Percentiles rank a stretch among this genome's conserved stretches.
Evolutionary conservation across 2,113 vertebrate genomes (phyloP).

Genomic region (Lophochroa leadbeateri): DNA sequence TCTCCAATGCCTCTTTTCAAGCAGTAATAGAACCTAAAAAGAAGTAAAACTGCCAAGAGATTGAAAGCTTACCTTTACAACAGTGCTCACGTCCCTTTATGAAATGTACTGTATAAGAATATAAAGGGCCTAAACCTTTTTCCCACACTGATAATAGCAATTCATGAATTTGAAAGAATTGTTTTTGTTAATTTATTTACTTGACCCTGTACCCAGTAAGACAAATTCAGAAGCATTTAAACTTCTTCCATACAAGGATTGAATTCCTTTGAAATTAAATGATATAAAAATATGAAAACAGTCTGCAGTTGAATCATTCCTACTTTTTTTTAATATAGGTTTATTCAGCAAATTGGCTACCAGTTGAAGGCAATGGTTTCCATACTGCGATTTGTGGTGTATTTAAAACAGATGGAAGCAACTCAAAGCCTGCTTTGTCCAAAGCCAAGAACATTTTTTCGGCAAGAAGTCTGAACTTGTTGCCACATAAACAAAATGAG

Average conservation of each 20-base stretch:
- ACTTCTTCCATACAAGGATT: slow-evolving; percentile 53
- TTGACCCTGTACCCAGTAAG: neutral
- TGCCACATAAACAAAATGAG: slow-evolving; percentile 78
- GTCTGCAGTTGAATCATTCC: slow-evolving; percentile 37
- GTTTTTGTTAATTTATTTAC: neutral
- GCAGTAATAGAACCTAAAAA: neutral
- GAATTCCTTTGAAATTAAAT: slow-evolving; percentile 64
- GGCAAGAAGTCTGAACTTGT: slow-evolving; percentile 65
- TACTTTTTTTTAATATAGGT: slow-evolving; percentile 38
- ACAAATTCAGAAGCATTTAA: slow-evolving; percentile 30
- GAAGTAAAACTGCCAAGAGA: neutral
- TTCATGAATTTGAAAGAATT: neutral
- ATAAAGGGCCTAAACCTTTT: neutral
- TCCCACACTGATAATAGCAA: neutral
- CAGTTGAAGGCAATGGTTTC: slow-evolving; percentile 54
- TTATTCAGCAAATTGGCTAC: slow-evolving; percentile 66
- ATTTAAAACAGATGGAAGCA: slow-evolving; percentile 74
- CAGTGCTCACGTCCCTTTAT: neutral
- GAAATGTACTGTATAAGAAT: neutral
- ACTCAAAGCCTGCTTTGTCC: slow-evolving; percentile 68
- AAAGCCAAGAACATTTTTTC: slow-evolving; percentile 80
- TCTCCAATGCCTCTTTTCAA: neutral
- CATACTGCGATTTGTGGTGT: slow-evolving; percentile 62
- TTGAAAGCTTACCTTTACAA: neutral
- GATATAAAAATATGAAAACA: slow-evolving; percentile 63